Base-by-base conservation (phyloP, 2,888 invertebrate species). In the Formica aserva region DNA sequence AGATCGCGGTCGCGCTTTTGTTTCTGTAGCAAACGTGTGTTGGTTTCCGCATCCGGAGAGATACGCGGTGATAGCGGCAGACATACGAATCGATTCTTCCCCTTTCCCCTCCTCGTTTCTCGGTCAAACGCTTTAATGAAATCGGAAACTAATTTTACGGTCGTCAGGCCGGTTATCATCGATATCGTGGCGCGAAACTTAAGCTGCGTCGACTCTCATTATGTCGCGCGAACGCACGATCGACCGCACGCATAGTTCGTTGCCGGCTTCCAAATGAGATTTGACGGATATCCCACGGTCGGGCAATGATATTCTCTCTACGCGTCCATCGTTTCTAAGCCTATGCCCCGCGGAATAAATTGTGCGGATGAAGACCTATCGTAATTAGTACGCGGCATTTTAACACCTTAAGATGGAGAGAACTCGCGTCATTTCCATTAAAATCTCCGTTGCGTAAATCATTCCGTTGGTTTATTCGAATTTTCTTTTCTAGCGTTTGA, bases 121-220 rank as follows among this genome's bases (percentile, higher is more conserved):
- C 74, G 72, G 67, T 32, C 65, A 81, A 77, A 66, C 57, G 63
- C 9, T 80, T 62, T 86, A 89, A 89, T 86, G 72, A 76, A 86
- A 90, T 84, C 82, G 86, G 83, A 84, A 87, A 86, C 87, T 89
- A 90, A 90, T 90, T 90, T 90, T 82, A 83, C 89, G 84, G 32
- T 85, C 84, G 82, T 32, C 86, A 74, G 67, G 69, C 52, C 72
- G 83, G 71, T 90, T 83, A 88, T 88, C 84, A 88, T 90, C 81
- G 85, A 81, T 80, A 76, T 60, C 45, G 26, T n/a, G 32, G 45
- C 66, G 57, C 32, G 52, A 60, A 75, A 84, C 76, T 85, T 84
- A 82, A 89, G 77, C 78, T 83, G 81, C 77, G 67, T 60, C 60
- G 45, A 32, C 22, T 45, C 8, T 60, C n/a, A 60, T 77, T 77